Evolutionary conservation across 2,888 invertebrate genomes (phyloP).

Genomic region (Torymus texanus): DNA sequence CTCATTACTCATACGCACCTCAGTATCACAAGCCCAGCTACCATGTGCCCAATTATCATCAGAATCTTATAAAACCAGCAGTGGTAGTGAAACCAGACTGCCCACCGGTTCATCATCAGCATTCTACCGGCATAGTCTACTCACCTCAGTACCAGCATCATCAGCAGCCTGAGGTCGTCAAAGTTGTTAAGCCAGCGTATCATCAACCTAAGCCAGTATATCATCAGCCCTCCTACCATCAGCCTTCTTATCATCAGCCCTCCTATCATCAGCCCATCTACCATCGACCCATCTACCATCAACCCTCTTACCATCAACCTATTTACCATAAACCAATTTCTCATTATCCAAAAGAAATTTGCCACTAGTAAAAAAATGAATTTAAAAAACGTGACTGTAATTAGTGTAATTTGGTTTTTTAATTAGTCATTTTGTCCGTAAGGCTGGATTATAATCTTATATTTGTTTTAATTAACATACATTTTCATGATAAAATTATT

Average conservation of each 20-base stretch:
- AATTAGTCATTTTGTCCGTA: too few relatives aligned
- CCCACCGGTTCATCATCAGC: conserved; percentile 46
- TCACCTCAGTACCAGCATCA: conserved; percentile 57
- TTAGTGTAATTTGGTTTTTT: too few relatives aligned
- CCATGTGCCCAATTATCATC: conserved; percentile 59
- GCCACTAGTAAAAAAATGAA: too few relatives aligned
- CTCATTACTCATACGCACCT: conserved; percentile 65
- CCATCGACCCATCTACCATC: conserved; percentile 46
- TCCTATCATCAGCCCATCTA: conserved; percentile 3
- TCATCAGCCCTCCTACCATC: conserved; percentile 56
- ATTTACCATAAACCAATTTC: conserved; percentile 47
- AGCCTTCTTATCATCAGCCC: conserved; percentile 45
- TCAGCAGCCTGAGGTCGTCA: conserved; percentile 56
- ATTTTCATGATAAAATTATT: too few relatives aligned
- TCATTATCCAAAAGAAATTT: conserved; percentile 44
- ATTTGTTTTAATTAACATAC: too few relatives aligned
- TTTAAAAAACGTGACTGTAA: too few relatives aligned
- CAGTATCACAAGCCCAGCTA: conserved; percentile 63
- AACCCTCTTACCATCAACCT: conserved; percentile 2
- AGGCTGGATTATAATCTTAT: too few relatives aligned
- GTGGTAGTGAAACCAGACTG: conserved; percentile 56
- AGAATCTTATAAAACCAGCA: conserved; percentile 59
- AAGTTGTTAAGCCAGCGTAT: conserved; percentile 44
- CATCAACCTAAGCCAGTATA: conserved; percentile 40
- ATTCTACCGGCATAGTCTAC: conserved; percentile 47